phyloP scores from a whole-genome alignment of 1,140 invertebrate genomes.

The Propsilocerus akamusi region DNA sequence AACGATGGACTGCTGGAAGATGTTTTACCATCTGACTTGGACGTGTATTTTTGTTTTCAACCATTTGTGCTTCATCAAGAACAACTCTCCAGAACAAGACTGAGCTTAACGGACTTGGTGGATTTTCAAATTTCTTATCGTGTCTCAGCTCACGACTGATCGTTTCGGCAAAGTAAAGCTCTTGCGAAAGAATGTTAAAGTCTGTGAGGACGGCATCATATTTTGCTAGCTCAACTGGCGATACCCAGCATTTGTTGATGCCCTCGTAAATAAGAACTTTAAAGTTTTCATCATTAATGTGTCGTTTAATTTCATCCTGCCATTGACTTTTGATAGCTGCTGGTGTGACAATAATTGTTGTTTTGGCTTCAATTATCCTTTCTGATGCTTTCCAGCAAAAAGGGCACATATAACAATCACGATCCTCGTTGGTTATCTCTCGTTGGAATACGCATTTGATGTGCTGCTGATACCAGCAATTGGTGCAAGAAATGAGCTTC shows the following conservation, averaged over 20 bases:
- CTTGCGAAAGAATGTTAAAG: slow-evolving; percentile 40
- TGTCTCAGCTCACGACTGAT: slow-evolving; percentile 11
- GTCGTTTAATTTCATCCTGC: slow-evolving; percentile 50
- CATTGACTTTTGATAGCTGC: slow-evolving; percentile 48
- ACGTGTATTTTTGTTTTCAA: slow-evolving; percentile 30
- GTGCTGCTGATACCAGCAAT: slow-evolving; percentile 15
- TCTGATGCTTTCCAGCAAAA: slow-evolving; percentile 14
- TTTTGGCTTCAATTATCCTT: slow-evolving; percentile 9
- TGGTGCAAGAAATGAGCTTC: slow-evolving; percentile 7
- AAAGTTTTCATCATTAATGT: slow-evolving; percentile 31
- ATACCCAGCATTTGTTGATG: slow-evolving; percentile 37
- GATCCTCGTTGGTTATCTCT: not conserved
- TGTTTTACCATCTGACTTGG: slow-evolving; percentile 31
- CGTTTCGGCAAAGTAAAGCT: slow-evolving; percentile 28
- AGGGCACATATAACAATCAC: slow-evolving; percentile 14
- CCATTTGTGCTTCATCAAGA: slow-evolving; percentile 70
- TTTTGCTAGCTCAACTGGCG: slow-evolving; percentile 38
- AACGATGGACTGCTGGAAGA: slow-evolving; percentile 50
- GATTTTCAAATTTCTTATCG: not conserved
- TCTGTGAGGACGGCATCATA: slow-evolving; percentile 61
- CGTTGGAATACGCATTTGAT: slow-evolving; percentile 9
- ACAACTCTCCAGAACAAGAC: slow-evolving; percentile 63
- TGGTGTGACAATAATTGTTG: slow-evolving; percentile 61
- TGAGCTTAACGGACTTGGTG: slow-evolving; percentile 35
- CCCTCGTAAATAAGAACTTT: slow-evolving; percentile 38